Conservation (phyloP, 2,888 invertebrate genomes). For the Cerastis leucographa region DNA sequence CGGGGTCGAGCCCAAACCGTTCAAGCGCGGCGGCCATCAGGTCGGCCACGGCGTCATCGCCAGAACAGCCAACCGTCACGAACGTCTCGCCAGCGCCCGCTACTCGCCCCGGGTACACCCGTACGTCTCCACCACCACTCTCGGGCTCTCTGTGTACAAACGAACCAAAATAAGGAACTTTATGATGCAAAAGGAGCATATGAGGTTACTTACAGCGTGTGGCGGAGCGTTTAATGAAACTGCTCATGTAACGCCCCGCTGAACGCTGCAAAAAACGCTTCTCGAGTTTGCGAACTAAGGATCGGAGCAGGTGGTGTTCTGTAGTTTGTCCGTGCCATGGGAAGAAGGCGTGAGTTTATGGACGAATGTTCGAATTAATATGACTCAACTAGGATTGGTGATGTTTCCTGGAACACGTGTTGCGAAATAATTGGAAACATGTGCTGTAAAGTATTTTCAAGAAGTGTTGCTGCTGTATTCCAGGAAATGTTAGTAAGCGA, state of each 20-base stretch:
- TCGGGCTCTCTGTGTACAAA: constrained; percentile 93
- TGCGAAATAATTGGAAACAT: constrained; percentile 24
- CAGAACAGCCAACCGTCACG: constrained; percentile 96
- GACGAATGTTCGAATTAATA: background rate
- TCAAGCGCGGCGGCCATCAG: constrained; percentile 96
- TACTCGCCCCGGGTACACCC: constrained; percentile 95
- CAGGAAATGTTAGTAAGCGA: constrained; percentile 31
- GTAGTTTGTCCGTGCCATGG: background rate
- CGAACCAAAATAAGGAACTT: background rate
- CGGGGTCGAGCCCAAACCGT: constrained; percentile 93
- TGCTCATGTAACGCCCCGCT: background rate
- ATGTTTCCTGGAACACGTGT: constrained; percentile 26
- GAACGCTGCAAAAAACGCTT: background rate
- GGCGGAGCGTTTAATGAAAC: background rate
- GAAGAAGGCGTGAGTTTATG: background rate
- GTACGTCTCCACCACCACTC: constrained; percentile 96
- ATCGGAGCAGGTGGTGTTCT: background rate
- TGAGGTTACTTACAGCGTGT: background rate
- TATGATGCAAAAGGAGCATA: background rate
- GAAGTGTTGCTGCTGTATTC: constrained; percentile 31
- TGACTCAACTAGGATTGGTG: constrained; percentile 28
- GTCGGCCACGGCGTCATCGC: constrained; percentile 97
- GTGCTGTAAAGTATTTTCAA: constrained; percentile 27
- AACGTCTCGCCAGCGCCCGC: constrained; percentile 92
- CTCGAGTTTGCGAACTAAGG: background rate